Evolutionary conservation across 92 coral and sea anemone species (phyloP).

Genomic region (Porites divaricata): DNA sequence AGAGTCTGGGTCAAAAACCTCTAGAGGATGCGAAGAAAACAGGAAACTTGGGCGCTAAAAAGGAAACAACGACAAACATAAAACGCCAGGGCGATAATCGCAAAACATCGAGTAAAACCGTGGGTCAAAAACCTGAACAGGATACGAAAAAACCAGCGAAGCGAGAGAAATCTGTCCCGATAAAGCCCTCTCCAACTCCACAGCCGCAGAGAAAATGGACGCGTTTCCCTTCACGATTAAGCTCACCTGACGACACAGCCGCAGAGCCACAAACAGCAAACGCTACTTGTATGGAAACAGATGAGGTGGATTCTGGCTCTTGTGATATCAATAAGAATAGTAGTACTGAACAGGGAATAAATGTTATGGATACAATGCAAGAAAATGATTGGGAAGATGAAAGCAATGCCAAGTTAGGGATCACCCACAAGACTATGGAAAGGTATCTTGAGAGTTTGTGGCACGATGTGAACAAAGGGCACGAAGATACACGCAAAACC

Average conservation of each 20-base stretch:
- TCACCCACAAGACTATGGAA: constrained; percentile 17
- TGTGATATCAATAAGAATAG: not conserved
- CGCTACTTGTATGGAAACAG: not conserved
- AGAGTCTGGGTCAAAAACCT: not conserved
- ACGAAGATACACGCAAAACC: not conserved
- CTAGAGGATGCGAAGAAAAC: too few species aligned
- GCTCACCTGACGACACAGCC: not conserved
- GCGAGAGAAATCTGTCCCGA: not conserved
- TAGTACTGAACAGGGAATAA: not conserved
- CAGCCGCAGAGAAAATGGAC: constrained; percentile 27
- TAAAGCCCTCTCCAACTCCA: not conserved
- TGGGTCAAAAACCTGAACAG: not conserved
- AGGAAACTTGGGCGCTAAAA: too few species aligned
- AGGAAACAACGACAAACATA: not conserved
- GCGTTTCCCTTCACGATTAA: constrained; percentile 14
- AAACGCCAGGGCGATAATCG: too few species aligned
- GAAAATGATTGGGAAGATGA: constrained; percentile 7
- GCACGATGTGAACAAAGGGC: not conserved
- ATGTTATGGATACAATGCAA: not conserved
- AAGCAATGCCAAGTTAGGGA: not conserved
- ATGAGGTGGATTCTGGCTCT: not conserved
- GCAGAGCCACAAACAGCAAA: not conserved
- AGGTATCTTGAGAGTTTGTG: constrained; percentile 3
- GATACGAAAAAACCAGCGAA: not conserved
- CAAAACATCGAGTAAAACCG: not conserved